These are phyloP conservation scores for Bombylius major DNA, from an alignment of 2,888 invertebrate genomes.

Conservation along the genomic window DNA sequence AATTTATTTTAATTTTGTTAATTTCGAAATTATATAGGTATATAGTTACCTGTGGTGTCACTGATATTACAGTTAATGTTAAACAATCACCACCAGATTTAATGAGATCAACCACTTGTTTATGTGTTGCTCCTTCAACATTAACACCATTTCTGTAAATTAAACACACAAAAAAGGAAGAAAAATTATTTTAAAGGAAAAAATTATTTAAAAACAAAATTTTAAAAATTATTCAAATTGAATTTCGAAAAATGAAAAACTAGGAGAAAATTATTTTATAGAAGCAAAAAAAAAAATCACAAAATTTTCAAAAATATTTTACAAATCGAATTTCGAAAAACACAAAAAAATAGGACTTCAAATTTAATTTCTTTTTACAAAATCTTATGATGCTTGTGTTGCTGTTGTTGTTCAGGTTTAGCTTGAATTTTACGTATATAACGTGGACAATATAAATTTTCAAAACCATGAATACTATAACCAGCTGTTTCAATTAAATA, in stretches of 20 bases:
- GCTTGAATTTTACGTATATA: neutral
- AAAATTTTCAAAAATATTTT: too few species aligned
- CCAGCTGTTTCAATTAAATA: conserved; percentile 2
- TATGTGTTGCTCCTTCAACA: conserved; percentile 99
- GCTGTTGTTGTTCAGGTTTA: neutral
- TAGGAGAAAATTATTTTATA: too few species aligned
- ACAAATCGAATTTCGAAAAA: too few species aligned
- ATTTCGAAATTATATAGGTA: neutral
- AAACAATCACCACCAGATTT: conserved; percentile 97
- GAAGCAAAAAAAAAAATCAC: too few species aligned
- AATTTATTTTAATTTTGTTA: neutral
- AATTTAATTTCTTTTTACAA: too few species aligned
- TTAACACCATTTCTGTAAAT: conserved; percentile 86
- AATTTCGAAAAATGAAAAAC: neutral
- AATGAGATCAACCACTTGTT: conserved; percentile 97
- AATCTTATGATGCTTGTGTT: too few species aligned
- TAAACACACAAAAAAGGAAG: conserved; percentile 13
- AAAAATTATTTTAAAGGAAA: neutral
- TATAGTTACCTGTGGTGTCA: conserved; percentile 67
- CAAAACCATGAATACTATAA: conserved; percentile 1
- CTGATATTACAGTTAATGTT: conserved; percentile 91
- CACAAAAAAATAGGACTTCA: too few species aligned
- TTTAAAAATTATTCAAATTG: neutral
- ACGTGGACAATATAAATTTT: neutral
- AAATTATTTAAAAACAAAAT: neutral